These are phyloP conservation scores for Platyrinchus mystaceus DNA, from an alignment of 2,797 vertebrate genomes.

Conservation along the genomic window DNA sequence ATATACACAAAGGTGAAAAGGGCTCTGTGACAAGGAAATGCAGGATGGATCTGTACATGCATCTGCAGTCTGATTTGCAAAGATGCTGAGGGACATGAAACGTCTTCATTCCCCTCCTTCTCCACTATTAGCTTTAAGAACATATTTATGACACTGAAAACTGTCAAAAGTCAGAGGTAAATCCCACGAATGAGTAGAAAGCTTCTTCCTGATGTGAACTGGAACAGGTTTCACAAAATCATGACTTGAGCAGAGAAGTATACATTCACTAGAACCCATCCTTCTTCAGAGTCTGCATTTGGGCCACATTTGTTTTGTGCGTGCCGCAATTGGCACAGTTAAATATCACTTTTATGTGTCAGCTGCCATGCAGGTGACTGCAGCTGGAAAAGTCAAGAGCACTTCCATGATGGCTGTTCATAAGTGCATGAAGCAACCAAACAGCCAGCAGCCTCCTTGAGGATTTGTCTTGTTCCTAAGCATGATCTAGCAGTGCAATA, in stretches of 20 bases:
- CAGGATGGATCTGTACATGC: background rate
- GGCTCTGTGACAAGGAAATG: background rate
- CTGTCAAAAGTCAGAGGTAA: background rate
- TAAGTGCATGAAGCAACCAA: background rate
- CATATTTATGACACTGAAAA: background rate
- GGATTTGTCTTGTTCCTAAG: background rate
- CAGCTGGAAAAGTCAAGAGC: background rate
- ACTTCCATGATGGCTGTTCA: accelerated
- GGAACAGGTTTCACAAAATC: background rate
- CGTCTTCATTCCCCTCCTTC: background rate
- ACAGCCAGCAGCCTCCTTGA: background rate
- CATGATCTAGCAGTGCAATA: background rate
- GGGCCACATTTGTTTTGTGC: background rate
- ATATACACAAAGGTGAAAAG: background rate
- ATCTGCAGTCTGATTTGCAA: background rate
- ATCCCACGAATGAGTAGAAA: background rate
- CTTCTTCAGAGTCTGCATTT: background rate
- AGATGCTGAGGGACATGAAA: background rate
- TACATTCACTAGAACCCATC: background rate
- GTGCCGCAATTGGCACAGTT: background rate
- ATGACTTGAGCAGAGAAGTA: background rate
- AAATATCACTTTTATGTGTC: background rate
- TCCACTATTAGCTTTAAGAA: background rate
- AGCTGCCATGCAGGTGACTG: background rate
- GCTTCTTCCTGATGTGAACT: background rate